Evolutionary conservation across 2,113 vertebrate genomes (phyloP), one percentile per base, ranked within the genome.

Genomic region (Taxidea taxus): DNA sequence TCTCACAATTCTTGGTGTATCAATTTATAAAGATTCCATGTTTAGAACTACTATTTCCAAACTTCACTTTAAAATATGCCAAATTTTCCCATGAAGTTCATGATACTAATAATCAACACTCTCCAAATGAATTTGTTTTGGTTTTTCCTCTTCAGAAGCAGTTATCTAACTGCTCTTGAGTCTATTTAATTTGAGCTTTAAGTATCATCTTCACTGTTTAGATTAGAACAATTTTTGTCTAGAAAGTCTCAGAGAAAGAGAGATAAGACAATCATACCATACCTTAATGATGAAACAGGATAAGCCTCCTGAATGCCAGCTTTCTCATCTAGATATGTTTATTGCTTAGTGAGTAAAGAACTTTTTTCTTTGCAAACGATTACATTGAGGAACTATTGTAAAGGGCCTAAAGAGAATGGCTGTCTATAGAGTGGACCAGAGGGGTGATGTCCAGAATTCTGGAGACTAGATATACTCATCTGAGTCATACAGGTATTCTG

Each of bases 301-400:
- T 68, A 70, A 62, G 18, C 1, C 14, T 82, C 4, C 34, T 85
- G 51, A 89, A 90, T 20, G 8, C 31, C 44, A 94, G 9, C 27
- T 58, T 97, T 92, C 54, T 92, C 62, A 95, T 80, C 27, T 39
- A 25, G 31, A 92, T 87, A 12, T 49, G 14, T 92, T 95, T 58
- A 44, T 74, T 94, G 14, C 31, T 83, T 70, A n/a, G 6, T 70
- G 16, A 94, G 78, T 84, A 94, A 90, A 83, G 0, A 94, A 70
- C 16, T 90, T 56, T 16, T 78, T 95, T 10, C 44, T 91, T 91
- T 64, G 54, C 27, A 60, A 74, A 51, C 54, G 1, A 77, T 90
- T 85, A 64, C 16, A 77, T 8, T 83, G 47, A 91, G 11, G 81
- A 70, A 91, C 18, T 88, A 91, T 3, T 74, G 27, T 39, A 91